phyloP scores from a whole-genome alignment of 2,888 invertebrate species.

The Sarcophaga variegata region DNA sequence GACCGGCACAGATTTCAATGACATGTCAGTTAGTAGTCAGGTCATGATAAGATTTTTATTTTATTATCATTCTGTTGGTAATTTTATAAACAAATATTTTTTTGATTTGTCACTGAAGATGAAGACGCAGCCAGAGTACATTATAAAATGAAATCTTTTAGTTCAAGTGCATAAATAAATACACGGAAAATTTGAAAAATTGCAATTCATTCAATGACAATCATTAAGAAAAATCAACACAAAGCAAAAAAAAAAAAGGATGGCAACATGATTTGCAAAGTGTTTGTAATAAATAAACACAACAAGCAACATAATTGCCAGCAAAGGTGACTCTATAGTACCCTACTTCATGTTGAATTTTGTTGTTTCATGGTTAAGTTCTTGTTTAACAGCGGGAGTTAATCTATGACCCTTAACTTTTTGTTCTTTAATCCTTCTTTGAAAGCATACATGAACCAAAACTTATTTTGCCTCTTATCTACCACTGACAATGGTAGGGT shows the following conservation, averaged over 20 bases:
- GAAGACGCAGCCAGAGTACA: background rate
- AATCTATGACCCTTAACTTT: too few relatives aligned
- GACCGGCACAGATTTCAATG: background rate
- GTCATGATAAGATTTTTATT: slow-evolving; percentile 28
- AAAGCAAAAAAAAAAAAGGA: slow-evolving; percentile 23
- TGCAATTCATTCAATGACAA: slow-evolving; percentile 43
- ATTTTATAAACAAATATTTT: background rate
- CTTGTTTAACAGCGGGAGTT: too few relatives aligned
- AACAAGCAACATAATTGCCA: background rate
- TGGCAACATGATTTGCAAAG: background rate
- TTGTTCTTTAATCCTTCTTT: too few relatives aligned
- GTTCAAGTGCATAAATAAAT: slow-evolving; percentile 55
- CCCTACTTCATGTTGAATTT: too few relatives aligned
- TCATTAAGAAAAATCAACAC: slow-evolving; percentile 21
- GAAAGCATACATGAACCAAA: too few relatives aligned
- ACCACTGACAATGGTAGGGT: too few relatives aligned
- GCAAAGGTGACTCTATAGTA: too few relatives aligned
- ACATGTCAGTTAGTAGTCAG: background rate
- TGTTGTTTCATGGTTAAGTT: too few relatives aligned
- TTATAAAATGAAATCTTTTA: background rate
- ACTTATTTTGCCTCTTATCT: too few relatives aligned
- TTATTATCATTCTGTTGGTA: background rate
- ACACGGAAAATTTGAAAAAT: slow-evolving; percentile 18
- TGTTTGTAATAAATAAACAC: slow-evolving; percentile 10
- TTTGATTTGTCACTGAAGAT: background rate